Evolutionary conservation across 2,797 vertebrate genomes (phyloP).

Genomic region (Acanthiza pusilla): DNA sequence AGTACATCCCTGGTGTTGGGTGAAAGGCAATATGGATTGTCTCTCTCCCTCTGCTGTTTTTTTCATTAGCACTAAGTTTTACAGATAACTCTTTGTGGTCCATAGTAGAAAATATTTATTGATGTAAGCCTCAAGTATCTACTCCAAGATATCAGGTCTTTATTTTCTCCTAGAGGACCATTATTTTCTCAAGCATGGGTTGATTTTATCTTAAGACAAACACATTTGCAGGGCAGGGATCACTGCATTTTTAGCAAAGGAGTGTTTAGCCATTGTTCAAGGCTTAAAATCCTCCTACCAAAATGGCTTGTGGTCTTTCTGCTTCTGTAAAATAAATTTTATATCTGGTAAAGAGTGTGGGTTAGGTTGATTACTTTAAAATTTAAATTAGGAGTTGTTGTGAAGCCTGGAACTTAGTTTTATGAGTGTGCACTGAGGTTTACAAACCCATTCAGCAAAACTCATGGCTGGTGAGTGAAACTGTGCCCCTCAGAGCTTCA

Average conservation of each 20-base stretch:
- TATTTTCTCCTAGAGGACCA: not conserved
- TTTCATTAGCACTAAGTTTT: not conserved
- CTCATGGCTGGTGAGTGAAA: constrained; percentile 15
- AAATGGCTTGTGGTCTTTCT: not conserved
- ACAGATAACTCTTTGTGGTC: not conserved
- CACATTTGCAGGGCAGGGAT: not conserved
- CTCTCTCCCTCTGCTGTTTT: not conserved
- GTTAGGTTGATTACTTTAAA: not conserved
- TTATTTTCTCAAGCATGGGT: not conserved
- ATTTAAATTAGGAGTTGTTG: not conserved
- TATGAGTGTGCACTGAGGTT: constrained; percentile 21
- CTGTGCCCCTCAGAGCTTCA: constrained; percentile 40
- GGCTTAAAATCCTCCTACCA: not conserved
- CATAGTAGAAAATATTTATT: not conserved
- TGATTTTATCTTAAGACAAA: not conserved
- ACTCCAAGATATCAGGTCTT: not conserved
- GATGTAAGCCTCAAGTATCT: not conserved
- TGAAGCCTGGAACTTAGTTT: constrained; percentile 12
- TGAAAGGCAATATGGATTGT: not conserved
- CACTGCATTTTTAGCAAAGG: not conserved
- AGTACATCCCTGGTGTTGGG: not conserved
- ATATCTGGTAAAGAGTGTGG: not conserved
- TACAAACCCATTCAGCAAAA: constrained; percentile 43
- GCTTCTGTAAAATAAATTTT: not conserved
- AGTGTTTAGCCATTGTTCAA: not conserved